phyloP scores from a whole-genome alignment of 2,888 invertebrate genomes.

The Pandemis heparana region DNA sequence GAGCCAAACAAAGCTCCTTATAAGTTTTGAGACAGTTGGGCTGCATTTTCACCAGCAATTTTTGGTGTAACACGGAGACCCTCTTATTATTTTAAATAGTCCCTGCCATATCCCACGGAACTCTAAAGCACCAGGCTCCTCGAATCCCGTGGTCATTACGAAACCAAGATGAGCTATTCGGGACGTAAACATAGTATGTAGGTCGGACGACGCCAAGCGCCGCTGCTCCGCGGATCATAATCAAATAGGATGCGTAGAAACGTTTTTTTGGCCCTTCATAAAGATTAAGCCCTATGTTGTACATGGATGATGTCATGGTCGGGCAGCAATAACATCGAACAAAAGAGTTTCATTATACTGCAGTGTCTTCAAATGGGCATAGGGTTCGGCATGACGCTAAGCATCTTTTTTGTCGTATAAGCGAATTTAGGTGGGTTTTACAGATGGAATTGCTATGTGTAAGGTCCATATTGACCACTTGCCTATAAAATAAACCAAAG shows the following conservation, averaged over 20 bases:
- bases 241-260: conserved; percentile 25
- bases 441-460: neutral
- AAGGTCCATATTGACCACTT: neutral
- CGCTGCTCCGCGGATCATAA: conserved; percentile 37
- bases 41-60: neutral
- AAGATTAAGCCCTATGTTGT: conserved; percentile 11
- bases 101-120: neutral
- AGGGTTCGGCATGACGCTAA: neutral
- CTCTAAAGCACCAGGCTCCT: conserved; percentile 8
- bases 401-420: neutral
- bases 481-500: neutral
- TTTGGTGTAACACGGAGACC: neutral
- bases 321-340: neutral
- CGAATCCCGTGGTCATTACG: conserved; percentile 22
- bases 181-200: conserved; percentile 40
- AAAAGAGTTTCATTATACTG: neutral
- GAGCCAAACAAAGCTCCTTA: neutral
- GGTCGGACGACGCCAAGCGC: conserved; percentile 28
- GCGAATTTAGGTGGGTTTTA: neutral
- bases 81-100: neutral
- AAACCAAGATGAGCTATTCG: conserved; percentile 36
- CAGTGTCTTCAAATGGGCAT: neutral
- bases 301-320: conserved; percentile 9
- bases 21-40: neutral
- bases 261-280: conserved; percentile 26